Percentiles rank a stretch among this genome's conserved stretches.
Evolutionary conservation across 2,888 invertebrate genomes (phyloP).

Genomic region (Acanthococcus lagerstroemiae): DNA sequence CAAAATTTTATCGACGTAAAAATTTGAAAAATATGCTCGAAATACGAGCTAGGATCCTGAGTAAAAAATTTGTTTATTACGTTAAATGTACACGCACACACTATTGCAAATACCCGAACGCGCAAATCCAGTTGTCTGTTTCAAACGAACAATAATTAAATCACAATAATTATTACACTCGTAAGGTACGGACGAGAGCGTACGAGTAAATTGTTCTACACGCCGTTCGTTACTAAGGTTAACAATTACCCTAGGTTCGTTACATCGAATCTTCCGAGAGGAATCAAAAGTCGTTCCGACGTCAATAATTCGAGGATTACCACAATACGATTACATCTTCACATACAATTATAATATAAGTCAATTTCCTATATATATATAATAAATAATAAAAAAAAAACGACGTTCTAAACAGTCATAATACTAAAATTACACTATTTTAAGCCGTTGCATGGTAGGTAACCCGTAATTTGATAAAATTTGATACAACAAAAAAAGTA

Average conservation of each 20-base stretch:
- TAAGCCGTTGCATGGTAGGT: neutral
- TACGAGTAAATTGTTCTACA: neutral
- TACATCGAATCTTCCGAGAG: neutral
- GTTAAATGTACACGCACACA: neutral
- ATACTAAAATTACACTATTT: neutral
- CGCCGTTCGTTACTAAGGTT: too few relatives aligned
- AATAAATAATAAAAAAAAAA: too few relatives aligned
- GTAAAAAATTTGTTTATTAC: neutral
- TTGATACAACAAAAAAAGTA: neutral
- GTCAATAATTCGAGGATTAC: neutral
- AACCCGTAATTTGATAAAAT: neutral
- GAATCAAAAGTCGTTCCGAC: neutral
- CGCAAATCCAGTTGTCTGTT: neutral
- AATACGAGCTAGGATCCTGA: too few relatives aligned
- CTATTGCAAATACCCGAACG: neutral
- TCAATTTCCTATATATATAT: neutral
- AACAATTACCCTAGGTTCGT: neutral
- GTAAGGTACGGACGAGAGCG: too few relatives aligned
- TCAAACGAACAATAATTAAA: neutral
- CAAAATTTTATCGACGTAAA: neutral
- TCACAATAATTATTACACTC: neutral
- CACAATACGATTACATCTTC: too few relatives aligned
- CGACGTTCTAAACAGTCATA: neutral
- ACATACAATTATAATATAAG: neutral
- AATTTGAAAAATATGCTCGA: neutral